A percentile compares a stretch with the other conserved stretches of the same genome.
Conservation (phyloP, 1,140 invertebrate species). For the Battus philenor region DNA sequence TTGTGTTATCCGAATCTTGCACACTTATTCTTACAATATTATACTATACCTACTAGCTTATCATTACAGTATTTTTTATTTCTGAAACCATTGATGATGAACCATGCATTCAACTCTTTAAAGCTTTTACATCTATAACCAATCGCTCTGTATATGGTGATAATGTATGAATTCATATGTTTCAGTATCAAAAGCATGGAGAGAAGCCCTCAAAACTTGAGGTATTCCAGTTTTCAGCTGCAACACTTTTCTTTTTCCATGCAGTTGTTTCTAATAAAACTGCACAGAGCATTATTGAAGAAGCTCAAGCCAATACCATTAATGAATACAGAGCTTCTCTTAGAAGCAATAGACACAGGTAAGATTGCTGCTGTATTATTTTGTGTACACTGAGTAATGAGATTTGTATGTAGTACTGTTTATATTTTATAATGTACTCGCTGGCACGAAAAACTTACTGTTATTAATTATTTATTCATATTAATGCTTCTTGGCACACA, state of each 20-base stretch:
- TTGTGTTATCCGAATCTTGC: no score
- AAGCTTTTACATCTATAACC: no score
- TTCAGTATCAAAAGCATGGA: constrained; percentile 57
- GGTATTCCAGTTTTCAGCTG: constrained; percentile 62
- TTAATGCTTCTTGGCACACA: no score
- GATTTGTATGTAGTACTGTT: no score
- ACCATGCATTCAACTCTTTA: no score
- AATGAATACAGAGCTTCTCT: constrained; percentile 56
- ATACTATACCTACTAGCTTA: no score
- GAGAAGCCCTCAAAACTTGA: constrained; percentile 57
- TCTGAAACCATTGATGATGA: no score
- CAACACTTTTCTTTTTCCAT: constrained; percentile 62
- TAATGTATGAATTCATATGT: constrained; percentile 1
- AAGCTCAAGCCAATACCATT: constrained; percentile 58
- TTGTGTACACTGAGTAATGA: neutral
- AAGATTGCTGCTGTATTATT: constrained; percentile 1
- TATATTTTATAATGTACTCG: no score
- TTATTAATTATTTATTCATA: no score
- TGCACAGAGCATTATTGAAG: constrained; percentile 58
- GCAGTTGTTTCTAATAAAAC: constrained; percentile 60
- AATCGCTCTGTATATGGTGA: neutral
- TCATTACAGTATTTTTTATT: no score
- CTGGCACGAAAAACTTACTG: no score
- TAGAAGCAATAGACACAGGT: constrained; percentile 62
- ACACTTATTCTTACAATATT: no score